Conservation (phyloP, 2,797 vertebrate species). For the Hoplostethus atlanticus region DNA sequence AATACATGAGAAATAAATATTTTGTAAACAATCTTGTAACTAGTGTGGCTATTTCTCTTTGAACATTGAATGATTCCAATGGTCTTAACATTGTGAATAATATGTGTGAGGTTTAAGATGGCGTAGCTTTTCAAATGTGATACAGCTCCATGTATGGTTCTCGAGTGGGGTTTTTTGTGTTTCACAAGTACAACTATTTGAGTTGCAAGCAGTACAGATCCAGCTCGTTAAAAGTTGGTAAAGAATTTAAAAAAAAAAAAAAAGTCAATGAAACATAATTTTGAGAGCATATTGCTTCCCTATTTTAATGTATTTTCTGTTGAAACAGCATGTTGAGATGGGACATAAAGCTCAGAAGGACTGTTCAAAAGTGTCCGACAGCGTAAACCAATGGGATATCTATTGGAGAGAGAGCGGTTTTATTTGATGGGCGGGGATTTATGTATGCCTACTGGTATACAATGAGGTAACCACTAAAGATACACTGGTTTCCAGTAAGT, state of each 20-base stretch:
- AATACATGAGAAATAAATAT: constrained; percentile 41
- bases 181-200: not conserved
- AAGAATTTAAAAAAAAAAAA: not conserved
- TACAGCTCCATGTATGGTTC: not conserved
- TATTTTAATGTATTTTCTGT: too few relatives aligned
- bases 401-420: too few relatives aligned
- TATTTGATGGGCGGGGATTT: too few relatives aligned
- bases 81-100: not conserved
- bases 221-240: not conserved
- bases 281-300: too few relatives aligned
- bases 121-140: not conserved
- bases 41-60: not conserved
- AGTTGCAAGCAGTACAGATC: not conserved
- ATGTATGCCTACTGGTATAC: too few relatives aligned
- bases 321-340: too few relatives aligned
- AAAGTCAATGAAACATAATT: too few relatives aligned
- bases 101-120: not conserved
- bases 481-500: too few relatives aligned
- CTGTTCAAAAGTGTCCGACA: too few relatives aligned
- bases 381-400: too few relatives aligned
- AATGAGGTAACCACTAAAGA: too few relatives aligned
- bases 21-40: constrained; percentile 11
- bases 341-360: too few relatives aligned
- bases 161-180: not conserved
- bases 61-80: not conserved